Evolutionary conservation across 2,888 invertebrate genomes (phyloP), one percentile per base, ranked within the genome.

Genomic region (Periphyllus acericola): DNA sequence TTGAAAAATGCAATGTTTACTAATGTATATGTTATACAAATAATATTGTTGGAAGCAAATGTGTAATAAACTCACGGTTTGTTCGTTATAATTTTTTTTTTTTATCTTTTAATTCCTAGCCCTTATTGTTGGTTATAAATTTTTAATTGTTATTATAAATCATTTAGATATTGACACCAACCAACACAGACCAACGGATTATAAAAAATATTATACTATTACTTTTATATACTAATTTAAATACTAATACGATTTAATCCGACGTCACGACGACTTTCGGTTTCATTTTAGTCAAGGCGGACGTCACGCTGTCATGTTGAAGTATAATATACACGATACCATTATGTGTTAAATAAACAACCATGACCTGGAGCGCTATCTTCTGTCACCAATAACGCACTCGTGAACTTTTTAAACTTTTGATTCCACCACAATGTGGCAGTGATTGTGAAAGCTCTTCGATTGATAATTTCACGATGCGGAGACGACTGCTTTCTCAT

Each of bases 291-390:
- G 14, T 46, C 14, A 2, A 55, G 11, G 25, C 36, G 34, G 19
- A 17, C 72, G 36, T 72, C 72, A 34, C 34, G 25, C 25, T 46
- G 1, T 46, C 46, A 14, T 46, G 14, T 14, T 14, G 14, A 25
- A 19, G 60, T 60, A 5, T 60, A 60, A 60, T 60, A 55, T 14
- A 46, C 1, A 0, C 1, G 5, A 3, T 25, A 21, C 21, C 25
- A 60, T 60, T 25, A n/a, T n/a, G 25, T 60, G 4, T 25, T 60
- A 21, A 21, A 21, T 25, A 60, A 5, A 60, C 60, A 60, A 60
- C 60, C 25, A 21, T 21, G 60, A 25, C 25, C 3, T 60, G 9
- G 60, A 60, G 83, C 74, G 83, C 83, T 36, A 83, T 83, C 83
- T 83, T 19, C 55, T 21, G 72, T 25, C 34, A 29, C 4, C 11